Percentiles rank a stretch among this genome's conserved stretches.
These are phyloP conservation scores for Parotocinclus haroldoi DNA, from an alignment of 2,797 vertebrate genomes.

Conservation along the genomic window DNA sequence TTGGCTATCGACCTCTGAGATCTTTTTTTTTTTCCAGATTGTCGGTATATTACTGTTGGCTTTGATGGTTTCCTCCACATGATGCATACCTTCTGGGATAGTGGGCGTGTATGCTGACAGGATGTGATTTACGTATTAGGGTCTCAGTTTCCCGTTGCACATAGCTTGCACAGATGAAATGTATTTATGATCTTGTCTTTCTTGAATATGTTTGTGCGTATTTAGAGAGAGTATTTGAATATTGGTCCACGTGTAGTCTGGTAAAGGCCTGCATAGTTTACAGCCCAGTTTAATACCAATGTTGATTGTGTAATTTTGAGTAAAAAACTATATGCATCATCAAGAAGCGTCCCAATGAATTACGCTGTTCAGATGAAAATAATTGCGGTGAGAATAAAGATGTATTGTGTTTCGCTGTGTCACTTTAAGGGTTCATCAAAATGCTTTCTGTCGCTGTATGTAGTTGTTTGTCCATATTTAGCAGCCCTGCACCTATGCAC, in stretches of 20 bases:
- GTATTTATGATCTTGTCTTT: conserved; percentile 2
- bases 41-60: too few relatives aligned
- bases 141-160: conserved; percentile 20
- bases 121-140: conserved; percentile 11
- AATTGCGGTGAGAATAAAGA: too few relatives aligned
- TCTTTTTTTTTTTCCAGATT: too few relatives aligned
- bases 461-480: background rate
- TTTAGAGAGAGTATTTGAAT: background rate
- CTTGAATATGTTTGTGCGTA: background rate
- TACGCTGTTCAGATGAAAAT: too few relatives aligned
- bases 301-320: too few relatives aligned
- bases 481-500: background rate
- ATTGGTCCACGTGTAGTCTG: conserved; percentile 1
- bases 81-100: background rate
- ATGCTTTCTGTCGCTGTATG: background rate
- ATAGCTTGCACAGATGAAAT: conserved; percentile 7
- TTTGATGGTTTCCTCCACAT: too few relatives aligned
- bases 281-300: too few relatives aligned
- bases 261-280: background rate
- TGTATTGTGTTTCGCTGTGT: background rate
- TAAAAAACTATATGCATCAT: too few relatives aligned
- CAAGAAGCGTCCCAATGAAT: too few relatives aligned
- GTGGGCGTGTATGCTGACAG: conserved; percentile 4
- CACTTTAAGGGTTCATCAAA: background rate
- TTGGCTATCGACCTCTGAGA: too few relatives aligned